Conservation (phyloP, 1,140 invertebrate species). For the Carposina sasakii region DNA sequence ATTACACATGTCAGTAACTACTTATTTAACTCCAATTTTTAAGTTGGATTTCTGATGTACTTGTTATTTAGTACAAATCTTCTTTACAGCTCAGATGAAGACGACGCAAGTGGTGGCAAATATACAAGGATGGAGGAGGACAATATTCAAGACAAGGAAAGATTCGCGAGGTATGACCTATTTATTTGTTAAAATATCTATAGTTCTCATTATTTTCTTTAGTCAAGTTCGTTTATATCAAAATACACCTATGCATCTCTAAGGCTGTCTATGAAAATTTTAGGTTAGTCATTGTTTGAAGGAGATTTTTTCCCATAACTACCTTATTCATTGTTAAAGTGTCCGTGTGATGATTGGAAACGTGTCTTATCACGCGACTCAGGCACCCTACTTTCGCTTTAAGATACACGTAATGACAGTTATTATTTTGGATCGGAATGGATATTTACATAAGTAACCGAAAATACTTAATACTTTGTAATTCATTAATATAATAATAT, state of each 20-base stretch:
- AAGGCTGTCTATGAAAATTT: no score
- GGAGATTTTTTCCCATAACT: constrained; percentile 29
- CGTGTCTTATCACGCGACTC: constrained; percentile 60
- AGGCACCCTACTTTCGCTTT: constrained; percentile 19
- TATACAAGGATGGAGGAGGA: constrained; percentile 93
- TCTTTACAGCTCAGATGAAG: constrained; percentile 84
- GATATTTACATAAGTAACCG: no score
- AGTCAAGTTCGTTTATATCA: constrained; percentile 1
- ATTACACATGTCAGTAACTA: no score
- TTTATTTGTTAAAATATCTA: no score
- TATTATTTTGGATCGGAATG: constrained; percentile 32
- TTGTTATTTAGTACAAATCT: no score
- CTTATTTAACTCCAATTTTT: no score
- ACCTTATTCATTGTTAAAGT: constrained; percentile 25
- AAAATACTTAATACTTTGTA: no score
- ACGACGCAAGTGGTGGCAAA: constrained; percentile 86
- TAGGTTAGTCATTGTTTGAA: no score
- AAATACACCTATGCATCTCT: no score
- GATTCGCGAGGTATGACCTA: constrained; percentile 86
- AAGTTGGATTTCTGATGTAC: no score
- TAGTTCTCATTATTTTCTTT: no score
- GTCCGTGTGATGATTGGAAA: constrained; percentile 53
- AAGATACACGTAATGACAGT: constrained; percentile 24
- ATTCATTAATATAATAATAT: no score
- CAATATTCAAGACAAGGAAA: constrained; percentile 94